Evolutionary conservation across 2,797 vertebrate species (phyloP).

Genomic region (Otolemur crassicaudatus): DNA sequence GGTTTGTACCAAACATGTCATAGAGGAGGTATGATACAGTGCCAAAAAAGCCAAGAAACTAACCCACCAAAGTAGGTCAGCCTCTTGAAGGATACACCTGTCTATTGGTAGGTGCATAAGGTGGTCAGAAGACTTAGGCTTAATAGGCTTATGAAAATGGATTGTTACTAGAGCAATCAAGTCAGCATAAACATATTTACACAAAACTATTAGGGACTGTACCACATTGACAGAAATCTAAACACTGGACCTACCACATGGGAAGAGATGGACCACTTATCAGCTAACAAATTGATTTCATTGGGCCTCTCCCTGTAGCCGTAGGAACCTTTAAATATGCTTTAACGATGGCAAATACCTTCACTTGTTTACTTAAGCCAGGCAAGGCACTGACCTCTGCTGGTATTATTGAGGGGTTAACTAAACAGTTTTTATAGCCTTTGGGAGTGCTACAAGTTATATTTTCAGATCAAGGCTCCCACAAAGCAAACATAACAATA

Average conservation of each 20-base stretch:
- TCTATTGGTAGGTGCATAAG: neutral
- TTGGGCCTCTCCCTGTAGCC: neutral
- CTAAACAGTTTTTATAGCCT: neutral
- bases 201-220: neutral
- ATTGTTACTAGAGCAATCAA: neutral
- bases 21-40: neutral
- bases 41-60: neutral
- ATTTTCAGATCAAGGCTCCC: neutral
- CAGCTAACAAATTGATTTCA: neutral
- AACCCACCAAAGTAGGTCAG: neutral
- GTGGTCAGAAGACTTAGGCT: neutral
- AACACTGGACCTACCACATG: neutral
- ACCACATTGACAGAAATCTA: neutral
- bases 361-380: neutral
- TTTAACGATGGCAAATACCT: neutral
- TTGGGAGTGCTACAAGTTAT: neutral
- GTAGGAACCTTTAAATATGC: neutral
- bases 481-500: slow-evolving; percentile 4
- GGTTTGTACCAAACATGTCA: neutral
- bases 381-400: neutral
- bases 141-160: neutral
- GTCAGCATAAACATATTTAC: neutral
- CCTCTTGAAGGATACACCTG: neutral
- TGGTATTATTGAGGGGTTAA: neutral
- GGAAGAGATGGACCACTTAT: neutral